Evolutionary conservation across 2,888 invertebrate genomes (phyloP).

Genomic region (Chironomus tentans): DNA sequence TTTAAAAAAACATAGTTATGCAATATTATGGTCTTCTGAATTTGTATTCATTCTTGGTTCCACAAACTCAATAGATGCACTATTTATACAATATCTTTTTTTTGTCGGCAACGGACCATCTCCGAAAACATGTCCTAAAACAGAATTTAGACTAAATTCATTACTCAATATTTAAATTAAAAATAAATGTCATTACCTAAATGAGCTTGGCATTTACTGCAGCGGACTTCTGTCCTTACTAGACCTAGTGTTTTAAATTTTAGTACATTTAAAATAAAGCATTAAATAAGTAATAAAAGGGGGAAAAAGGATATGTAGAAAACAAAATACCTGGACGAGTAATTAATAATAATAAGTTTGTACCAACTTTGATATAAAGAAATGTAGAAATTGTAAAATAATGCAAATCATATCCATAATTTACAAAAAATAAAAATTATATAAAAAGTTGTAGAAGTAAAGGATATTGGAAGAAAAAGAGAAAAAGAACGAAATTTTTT

Average conservation of each 20-base stretch:
- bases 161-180: no score
- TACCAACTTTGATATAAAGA: conserved; percentile 57
- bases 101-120: conserved; percentile 91
- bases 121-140: conserved; percentile 71
- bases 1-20: no score
- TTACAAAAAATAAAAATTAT: no score
- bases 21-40: no score
- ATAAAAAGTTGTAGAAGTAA: no score
- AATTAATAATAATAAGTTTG: conserved; percentile 83
- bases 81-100: conserved; percentile 95
- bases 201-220: conserved; percentile 86
- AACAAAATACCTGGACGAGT: conserved; percentile 41
- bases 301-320: no score
- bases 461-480: neutral
- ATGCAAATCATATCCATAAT: neutral
- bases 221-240: conserved; percentile 84
- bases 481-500: conserved; percentile 1
- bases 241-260: conserved; percentile 30
- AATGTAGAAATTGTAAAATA: neutral
- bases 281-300: no score
- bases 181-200: conserved; percentile 50
- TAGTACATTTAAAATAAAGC: no score
- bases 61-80: conserved; percentile 49
- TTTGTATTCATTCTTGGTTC: conserved; percentile 30
- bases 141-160: no score